Base-by-base conservation (phyloP, 2,113 vertebrate genomes). In the Alectura lathami region DNA sequence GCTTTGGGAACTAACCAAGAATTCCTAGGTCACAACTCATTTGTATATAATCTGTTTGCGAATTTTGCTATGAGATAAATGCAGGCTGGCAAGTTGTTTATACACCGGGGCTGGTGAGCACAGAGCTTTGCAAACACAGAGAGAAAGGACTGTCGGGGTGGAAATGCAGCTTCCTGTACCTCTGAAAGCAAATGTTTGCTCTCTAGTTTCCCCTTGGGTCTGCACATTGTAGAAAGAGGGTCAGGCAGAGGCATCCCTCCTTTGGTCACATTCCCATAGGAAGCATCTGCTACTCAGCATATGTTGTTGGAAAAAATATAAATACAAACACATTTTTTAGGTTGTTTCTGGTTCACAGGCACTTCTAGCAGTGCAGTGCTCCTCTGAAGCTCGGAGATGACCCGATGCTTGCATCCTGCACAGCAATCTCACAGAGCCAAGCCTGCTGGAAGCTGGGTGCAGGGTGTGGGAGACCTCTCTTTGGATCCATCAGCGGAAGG, bases 221-320 rank as follows among this genome's bases (percentile, higher is more conserved):
- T 69, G 88, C 54, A 45, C 27, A 88, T 42, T 63, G 86, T 95
- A 85, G 90, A 95, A 94, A 74, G 76, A 80, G 76, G 90, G 86
- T 96, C 83, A 93, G 42, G 86, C 72, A 88, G 86, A 80, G 26
- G 38, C 21, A 0, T 80, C 76, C 50, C 47, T 63, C 47, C 83
- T 86, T 91, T 88, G 94, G 90, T 95, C 90, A 45, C 64, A 21
- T 96, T 96, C 95, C 95, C 94, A 78, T 88, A 67, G 86, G 90
- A 94, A 96, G 95, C 96, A 96, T 96, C 90, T 96, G 94, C 92
- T 96, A 27, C 76, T 80, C 83, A 95, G 77, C 91, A 94, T 95
- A 96, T 94, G 96, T 82, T 86, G 54, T 2, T 68, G 72, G 16
- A 56, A 79, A 30, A 73, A 91, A n/a, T 82, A 81, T 59, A 57